phyloP scores from a whole-genome alignment of 2,797 vertebrate species.

The Urocyon cinereoargenteus region DNA sequence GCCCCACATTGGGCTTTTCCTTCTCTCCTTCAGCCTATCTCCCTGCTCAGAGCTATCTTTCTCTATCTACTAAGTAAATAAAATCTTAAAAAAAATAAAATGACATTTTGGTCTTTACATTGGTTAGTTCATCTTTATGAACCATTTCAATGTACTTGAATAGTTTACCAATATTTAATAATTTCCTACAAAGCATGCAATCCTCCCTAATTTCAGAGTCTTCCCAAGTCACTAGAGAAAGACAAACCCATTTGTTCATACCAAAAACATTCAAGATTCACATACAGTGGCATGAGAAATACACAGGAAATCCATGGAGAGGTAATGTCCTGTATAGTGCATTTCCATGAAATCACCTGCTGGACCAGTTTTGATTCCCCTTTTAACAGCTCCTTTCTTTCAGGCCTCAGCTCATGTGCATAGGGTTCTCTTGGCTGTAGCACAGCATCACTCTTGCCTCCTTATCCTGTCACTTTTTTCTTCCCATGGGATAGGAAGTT shows the following conservation, averaged over 20 bases:
- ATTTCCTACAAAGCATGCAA: background rate
- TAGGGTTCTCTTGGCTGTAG: background rate
- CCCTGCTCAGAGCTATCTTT: too few species aligned
- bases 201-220: background rate
- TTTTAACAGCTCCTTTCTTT: background rate
- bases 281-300: background rate
- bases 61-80: too few species aligned
- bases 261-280: background rate
- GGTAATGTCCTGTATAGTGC: accelerated
- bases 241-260: background rate
- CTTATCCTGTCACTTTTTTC: conserved; percentile 56
- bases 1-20: too few species aligned
- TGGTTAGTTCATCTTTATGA: background rate
- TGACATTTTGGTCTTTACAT: background rate
- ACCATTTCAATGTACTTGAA: background rate
- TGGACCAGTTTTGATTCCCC: background rate
- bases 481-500: background rate
- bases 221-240: background rate
- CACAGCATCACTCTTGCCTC: background rate
- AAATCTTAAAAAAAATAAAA: background rate
- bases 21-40: too few species aligned
- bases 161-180: background rate
- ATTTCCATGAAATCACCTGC: background rate
- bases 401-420: background rate
- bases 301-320: background rate